Evolutionary conservation across 2,113 vertebrate genomes (phyloP), one percentile per base, ranked within the genome.

Genomic region (Ranitomeya variabilis): DNA sequence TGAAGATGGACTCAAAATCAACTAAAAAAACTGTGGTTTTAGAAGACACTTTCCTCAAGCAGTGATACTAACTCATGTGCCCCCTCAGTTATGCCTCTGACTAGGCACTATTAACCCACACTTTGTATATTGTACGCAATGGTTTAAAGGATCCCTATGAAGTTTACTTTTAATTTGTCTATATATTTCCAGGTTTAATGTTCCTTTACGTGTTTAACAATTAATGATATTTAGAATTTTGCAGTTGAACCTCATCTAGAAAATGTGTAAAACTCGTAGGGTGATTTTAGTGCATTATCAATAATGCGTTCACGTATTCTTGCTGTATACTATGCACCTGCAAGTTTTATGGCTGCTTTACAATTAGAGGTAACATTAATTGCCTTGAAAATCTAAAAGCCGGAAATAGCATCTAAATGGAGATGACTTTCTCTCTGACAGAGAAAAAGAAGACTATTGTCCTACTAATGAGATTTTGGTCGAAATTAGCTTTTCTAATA

Each of bases 351-450:
- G 45, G 80, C 11, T 16, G 12, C 12, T 52, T 83, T 67, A 67
- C 23, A 67, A 83, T 66, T 83, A 83, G 67, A 67, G 81, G 62
- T 67, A 52, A 13, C 15, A 52, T 66, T 82, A 51, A 82, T 64
- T 66, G 60, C 12, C 59, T 82, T 64, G 60, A 23, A n/a, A 66
- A 66, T 23, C 51, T 57, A 12, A 51, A 67, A 83, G 62, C 9
- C 19, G 37, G 19, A 52, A 83, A 67, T 67, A 67, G 62, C 11
- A 83, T 21, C 45, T 7, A 67, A 60, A 52, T 66, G 21, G 18
- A 9, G 12, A 52, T 67, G 81, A 83, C 62, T 62, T 83, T 83
- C 62, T n/a, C 26, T 52, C 16, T 83, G 62, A 52, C 60, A 83
- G 18, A 52, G 62, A 21, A 67, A 62, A 19, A 83, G n/a, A 83